These are phyloP conservation scores for Pongo pygmaeus DNA, from an alignment of 2,113 vertebrate species.

Conservation along the genomic window DNA sequence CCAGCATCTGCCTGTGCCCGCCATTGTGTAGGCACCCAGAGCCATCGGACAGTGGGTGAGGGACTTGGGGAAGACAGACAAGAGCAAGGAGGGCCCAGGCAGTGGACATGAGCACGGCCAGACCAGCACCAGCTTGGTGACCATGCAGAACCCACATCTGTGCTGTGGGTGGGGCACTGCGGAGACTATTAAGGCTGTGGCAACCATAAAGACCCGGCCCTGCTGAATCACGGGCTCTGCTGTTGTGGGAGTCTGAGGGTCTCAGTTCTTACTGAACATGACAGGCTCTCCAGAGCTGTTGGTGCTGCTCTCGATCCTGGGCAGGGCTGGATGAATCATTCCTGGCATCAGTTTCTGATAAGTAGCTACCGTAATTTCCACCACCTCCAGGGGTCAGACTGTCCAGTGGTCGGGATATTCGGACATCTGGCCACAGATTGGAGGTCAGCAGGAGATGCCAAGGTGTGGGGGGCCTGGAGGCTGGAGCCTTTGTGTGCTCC, in stretches of 20 bases:
- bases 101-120: accelerated
- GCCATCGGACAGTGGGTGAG: not conserved
- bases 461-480: not conserved
- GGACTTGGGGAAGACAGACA: accelerated
- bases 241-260: accelerated
- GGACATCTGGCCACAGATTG: not conserved
- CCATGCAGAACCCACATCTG: accelerated
- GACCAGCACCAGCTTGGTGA: accelerated
- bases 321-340: too few relatives aligned
- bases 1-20: not conserved
- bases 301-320: not conserved
- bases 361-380: not conserved
- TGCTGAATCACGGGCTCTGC: not conserved
- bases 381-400: not conserved
- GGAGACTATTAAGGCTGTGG: accelerated
- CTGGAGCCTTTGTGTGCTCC: accelerated
- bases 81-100: accelerated
- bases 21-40: accelerated
- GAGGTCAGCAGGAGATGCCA: not conserved
- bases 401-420: not conserved
- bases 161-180: accelerated
- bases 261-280: accelerated
- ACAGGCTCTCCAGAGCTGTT: accelerated
- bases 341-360: too few relatives aligned
- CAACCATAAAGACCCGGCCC: too few relatives aligned